Percentiles rank a stretch among this genome's conserved stretches.
Evolutionary conservation across 2,797 vertebrate genomes (phyloP).

Genomic region (Sphenopsis melanotis): DNA sequence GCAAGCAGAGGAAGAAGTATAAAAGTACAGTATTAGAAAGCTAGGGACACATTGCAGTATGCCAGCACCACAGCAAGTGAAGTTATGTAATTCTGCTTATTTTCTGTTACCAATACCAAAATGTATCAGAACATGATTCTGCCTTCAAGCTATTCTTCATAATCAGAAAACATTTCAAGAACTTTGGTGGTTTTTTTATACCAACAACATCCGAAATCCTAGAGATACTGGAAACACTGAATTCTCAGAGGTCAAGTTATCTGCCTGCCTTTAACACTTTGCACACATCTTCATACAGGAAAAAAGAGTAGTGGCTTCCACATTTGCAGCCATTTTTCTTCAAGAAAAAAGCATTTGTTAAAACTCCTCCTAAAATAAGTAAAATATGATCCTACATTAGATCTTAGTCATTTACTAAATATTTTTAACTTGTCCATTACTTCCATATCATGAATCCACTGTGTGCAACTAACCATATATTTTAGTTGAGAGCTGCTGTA

Average conservation of each 20-base stretch:
- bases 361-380: background rate
- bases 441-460: background rate
- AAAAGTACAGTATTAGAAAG: background rate
- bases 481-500: background rate
- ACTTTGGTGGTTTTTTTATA: background rate
- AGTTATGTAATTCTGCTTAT: background rate
- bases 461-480: background rate
- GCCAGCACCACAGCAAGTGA: background rate
- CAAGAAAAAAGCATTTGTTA: background rate
- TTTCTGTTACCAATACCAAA: background rate
- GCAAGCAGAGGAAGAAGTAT: background rate
- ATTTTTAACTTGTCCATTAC: background rate
- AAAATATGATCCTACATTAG: background rate
- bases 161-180: background rate
- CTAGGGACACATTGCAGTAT: background rate
- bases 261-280: background rate
- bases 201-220: accelerated
- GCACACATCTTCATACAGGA: background rate
- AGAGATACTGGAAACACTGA: background rate
- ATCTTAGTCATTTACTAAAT: background rate
- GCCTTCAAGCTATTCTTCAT: background rate
- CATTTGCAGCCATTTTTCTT: background rate
- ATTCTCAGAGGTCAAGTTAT: background rate
- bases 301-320: background rate
- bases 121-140: background rate